Conservation (phyloP, 2,888 invertebrate genomes). For the Hoplodrina ambigua region DNA sequence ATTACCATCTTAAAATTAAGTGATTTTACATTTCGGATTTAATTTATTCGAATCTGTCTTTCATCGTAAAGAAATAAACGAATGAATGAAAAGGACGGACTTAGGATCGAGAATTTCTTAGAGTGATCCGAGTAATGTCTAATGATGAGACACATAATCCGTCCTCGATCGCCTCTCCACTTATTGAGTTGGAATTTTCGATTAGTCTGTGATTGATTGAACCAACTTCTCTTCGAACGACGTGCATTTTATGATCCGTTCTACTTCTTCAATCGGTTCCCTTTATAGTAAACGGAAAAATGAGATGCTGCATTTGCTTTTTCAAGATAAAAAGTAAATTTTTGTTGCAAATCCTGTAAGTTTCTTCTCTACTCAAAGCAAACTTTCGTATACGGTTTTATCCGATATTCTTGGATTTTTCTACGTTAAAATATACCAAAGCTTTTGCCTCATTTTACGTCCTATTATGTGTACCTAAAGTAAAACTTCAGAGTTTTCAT, state of each 20-base stretch:
- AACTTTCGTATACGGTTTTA: slow-evolving; percentile 50
- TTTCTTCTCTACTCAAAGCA: slow-evolving; percentile 33
- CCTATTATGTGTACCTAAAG: slow-evolving; percentile 7
- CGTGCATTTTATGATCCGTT: slow-evolving; percentile 88
- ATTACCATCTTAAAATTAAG: slow-evolving; percentile 74
- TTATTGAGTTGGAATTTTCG: slow-evolving; percentile 89
- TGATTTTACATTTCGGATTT: slow-evolving; percentile 72
- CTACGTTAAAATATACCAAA: slow-evolving; percentile 19
- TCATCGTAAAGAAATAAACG: slow-evolving; percentile 77
- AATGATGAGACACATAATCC: slow-evolving; percentile 87
- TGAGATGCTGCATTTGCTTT: slow-evolving; percentile 61
- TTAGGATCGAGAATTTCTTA: slow-evolving; percentile 70
- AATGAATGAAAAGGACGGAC: slow-evolving; percentile 75
- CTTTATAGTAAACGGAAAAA: slow-evolving; percentile 73
- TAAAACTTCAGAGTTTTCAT: not conserved
- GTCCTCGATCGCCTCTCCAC: slow-evolving; percentile 80
- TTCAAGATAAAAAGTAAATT: slow-evolving; percentile 52
- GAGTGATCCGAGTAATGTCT: slow-evolving; percentile 81
- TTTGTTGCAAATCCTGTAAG: slow-evolving; percentile 47
- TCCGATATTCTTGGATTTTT: slow-evolving; percentile 45
- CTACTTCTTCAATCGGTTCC: slow-evolving; percentile 79
- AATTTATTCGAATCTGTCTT: slow-evolving; percentile 76
- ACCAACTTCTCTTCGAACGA: slow-evolving; percentile 82
- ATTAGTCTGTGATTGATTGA: slow-evolving; percentile 89
- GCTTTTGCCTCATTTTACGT: slow-evolving; percentile 46